phyloP scores from a whole-genome alignment of 2,113 vertebrate genomes.

The Neolamprologus hecqui region DNA sequence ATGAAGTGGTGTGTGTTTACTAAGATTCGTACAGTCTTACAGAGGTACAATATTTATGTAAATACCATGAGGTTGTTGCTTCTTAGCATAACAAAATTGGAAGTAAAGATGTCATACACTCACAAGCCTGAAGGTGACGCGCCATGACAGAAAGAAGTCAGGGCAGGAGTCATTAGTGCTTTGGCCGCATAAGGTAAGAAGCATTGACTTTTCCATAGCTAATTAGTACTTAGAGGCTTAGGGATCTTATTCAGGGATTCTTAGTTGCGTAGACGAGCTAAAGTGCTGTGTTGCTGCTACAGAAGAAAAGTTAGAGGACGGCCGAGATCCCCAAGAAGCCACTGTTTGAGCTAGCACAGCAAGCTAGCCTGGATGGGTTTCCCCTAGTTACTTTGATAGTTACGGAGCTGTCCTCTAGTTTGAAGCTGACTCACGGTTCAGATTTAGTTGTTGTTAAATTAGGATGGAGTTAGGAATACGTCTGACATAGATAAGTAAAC shows the following conservation, averaged over 20 bases:
- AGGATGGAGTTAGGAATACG: neutral
- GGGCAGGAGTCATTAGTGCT: neutral
- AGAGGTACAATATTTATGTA: neutral
- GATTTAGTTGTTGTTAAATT: neutral
- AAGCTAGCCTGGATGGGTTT: neutral
- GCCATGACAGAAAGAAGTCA: neutral
- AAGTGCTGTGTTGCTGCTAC: neutral
- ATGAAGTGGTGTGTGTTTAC: neutral
- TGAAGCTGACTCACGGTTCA: neutral
- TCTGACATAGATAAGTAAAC: neutral
- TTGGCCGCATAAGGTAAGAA: constrained; percentile 16
- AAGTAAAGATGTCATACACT: neutral
- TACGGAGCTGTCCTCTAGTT: neutral
- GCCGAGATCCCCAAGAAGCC: neutral
- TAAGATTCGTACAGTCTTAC: neutral
- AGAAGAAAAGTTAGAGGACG: neutral
- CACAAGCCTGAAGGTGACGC: neutral
- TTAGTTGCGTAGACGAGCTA: fast-evolving
- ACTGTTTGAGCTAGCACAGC: constrained; percentile 4
- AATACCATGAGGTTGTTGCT: neutral
- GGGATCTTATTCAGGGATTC: fast-evolving
- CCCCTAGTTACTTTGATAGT: neutral
- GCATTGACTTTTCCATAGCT: neutral
- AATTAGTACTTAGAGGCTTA: neutral
- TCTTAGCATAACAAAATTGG: neutral